A percentile compares a stretch with the other conserved stretches of the same genome.
Conservation (phyloP, 2,888 invertebrate species). For the Notodonta ziczac region DNA sequence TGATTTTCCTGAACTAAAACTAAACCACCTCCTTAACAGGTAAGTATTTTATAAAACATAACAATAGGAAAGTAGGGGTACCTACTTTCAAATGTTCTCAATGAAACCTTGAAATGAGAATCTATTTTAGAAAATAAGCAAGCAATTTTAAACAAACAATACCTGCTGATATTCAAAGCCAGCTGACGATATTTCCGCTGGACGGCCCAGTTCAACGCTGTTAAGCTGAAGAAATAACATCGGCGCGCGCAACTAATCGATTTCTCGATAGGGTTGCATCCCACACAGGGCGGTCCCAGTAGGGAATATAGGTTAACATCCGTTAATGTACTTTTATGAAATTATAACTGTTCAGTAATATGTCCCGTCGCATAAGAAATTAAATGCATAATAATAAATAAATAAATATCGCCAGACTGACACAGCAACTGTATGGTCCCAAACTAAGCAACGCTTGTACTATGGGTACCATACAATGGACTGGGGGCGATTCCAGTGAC, state of each 20-base stretch:
- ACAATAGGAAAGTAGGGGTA: neutral
- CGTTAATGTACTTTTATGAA: too few relatives aligned
- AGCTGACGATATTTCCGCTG: conserved; percentile 65
- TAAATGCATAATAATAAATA: too few relatives aligned
- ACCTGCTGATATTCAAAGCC: conserved; percentile 38
- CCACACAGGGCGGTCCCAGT: neutral
- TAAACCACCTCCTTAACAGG: too few relatives aligned
- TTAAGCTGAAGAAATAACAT: conserved; percentile 32
- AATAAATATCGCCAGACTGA: too few relatives aligned
- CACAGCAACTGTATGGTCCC: too few relatives aligned
- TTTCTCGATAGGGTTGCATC: conserved; percentile 51
- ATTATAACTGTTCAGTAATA: too few relatives aligned
- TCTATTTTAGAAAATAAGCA: neutral
- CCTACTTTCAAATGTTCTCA: neutral
- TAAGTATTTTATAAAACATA: too few relatives aligned
- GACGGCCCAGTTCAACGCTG: conserved; percentile 21
- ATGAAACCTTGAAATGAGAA: neutral
- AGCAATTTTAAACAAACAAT: conserved; percentile 15
- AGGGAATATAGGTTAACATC: neutral
- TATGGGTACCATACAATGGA: too few relatives aligned
- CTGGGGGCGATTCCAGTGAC: too few relatives aligned
- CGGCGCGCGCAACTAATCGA: conserved; percentile 80
- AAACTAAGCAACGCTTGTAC: too few relatives aligned
- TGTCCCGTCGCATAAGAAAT: too few relatives aligned
- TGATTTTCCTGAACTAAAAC: too few relatives aligned